phyloP scores from a whole-genome alignment of 2,888 invertebrate genomes.

The Machimus rusticus region DNA sequence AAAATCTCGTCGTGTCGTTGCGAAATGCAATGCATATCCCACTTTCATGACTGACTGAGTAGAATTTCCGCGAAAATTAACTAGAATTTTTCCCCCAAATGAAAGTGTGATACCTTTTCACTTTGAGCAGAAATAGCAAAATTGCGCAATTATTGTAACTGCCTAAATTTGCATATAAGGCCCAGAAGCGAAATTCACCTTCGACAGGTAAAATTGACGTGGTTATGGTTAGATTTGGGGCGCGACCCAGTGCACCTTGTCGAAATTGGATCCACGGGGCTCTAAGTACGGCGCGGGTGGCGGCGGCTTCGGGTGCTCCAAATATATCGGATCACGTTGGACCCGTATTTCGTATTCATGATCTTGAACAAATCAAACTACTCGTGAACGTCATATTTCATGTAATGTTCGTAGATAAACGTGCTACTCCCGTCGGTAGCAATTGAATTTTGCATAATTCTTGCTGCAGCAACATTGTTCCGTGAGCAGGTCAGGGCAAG shows the following conservation, averaged over 20 bases:
- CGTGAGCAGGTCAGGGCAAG: background rate
- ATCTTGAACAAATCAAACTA: constrained; percentile 25
- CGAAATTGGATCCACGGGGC: background rate
- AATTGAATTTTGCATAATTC: constrained; percentile 22
- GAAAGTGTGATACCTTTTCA: constrained; percentile 1
- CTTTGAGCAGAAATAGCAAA: background rate
- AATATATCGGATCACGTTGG: constrained; percentile 9
- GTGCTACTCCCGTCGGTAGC: background rate
- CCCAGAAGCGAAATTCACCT: background rate
- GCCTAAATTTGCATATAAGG: constrained; percentile 2
- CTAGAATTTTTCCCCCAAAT: background rate
- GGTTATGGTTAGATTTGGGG: background rate
- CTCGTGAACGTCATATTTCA: constrained; percentile 14
- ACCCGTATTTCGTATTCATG: constrained; percentile 16
- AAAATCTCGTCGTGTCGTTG: background rate
- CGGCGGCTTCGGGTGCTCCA: background rate
- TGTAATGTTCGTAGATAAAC: background rate
- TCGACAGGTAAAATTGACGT: background rate
- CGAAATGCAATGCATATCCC: background rate
- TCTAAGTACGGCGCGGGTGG: background rate
- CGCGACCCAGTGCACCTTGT: background rate
- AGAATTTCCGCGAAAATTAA: background rate
- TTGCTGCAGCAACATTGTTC: background rate
- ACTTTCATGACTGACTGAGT: background rate
- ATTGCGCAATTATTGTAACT: background rate